Evolutionary conservation across 2,797 vertebrate species (phyloP), one percentile per base, ranked within the genome.

Genomic region (Sitta carolinensis): DNA sequence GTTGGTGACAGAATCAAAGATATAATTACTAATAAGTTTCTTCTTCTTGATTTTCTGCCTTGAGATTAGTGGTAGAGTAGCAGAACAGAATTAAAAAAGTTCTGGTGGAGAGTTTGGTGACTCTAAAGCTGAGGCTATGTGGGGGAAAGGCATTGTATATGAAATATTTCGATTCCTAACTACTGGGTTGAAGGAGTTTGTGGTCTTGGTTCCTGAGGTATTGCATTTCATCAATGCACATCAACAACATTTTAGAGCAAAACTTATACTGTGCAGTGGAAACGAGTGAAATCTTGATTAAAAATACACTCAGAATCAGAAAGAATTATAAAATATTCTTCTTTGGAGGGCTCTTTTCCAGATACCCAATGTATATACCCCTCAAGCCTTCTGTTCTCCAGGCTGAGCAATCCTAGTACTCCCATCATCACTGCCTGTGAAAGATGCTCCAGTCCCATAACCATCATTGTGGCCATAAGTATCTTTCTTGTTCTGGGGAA

Each of bases 301-400:
- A 40, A 79, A 68, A 29, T 32, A 36, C 61, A 26, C 42, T 84
- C 32, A 42, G 48, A 58, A 77, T 43, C 6, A 0, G 21, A 47
- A 81, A 38, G 18, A 51, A 47, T 13, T 29, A 2, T 43, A 50
- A 15, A 22, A 34, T 73, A 22, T 58, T 86, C 38, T 38, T 77
- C 12, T 61, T n/a, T 40, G 63, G 45, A 32, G 23, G 20, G 8
- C 12, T 89, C 7, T 77, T 9, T 89, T 59, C n/a, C 36, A 57
- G 66, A 18, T 45, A 30, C 1, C 30, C 3, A 2, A 11, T 48
- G 1, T 63, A 25, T 22, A 26, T 20, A 15, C 5, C 10, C 5
- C 13, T 1, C 1, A 3, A 51, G 9, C 16, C 27, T 32, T 58
- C 4, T 29, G 5, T 64, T 64, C 58, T 67, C 13, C 18, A 32